phyloP scores from a whole-genome alignment of 92 coral and sea anemone genomes.

The Epizoanthus scotinus region DNA sequence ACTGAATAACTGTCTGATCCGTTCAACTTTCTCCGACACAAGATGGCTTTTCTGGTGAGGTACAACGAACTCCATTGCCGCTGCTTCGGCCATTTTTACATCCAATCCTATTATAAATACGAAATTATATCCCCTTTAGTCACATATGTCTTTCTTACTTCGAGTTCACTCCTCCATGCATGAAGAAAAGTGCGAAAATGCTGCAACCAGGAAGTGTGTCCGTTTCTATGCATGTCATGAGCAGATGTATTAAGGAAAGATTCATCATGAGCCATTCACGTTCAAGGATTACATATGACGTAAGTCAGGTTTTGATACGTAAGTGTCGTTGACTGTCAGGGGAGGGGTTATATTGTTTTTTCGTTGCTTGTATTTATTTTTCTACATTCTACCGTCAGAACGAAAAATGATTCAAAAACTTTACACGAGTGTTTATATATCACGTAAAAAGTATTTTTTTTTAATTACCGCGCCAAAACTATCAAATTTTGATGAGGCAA shows the following conservation, averaged over 20 bases:
- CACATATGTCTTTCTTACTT: not conserved
- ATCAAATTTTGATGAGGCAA: no score
- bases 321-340: no score
- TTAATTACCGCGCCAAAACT: no score
- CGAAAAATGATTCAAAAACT: no score
- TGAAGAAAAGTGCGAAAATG: not conserved
- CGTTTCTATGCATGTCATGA: slow-evolving; percentile 28
- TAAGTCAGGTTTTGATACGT: not conserved
- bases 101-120: not conserved
- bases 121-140: not conserved
- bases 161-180: not conserved
- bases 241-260: not conserved
- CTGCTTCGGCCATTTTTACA: slow-evolving; percentile 14
- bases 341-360: no score
- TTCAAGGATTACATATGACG: slow-evolving; percentile 11
- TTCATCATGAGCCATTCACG: slow-evolving; percentile 4
- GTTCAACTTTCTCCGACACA: slow-evolving; percentile 40
- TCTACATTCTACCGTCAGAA: no score
- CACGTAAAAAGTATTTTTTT: no score
- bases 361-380: no score
- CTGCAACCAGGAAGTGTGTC: slow-evolving; percentile 36
- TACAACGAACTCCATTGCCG: slow-evolving; percentile 63
- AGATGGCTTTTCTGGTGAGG: slow-evolving; percentile 45
- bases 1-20: slow-evolving; percentile 45
- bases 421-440: no score